phyloP scores from a whole-genome alignment of 2,888 invertebrate genomes.

The Meteorus cinctellus region DNA sequence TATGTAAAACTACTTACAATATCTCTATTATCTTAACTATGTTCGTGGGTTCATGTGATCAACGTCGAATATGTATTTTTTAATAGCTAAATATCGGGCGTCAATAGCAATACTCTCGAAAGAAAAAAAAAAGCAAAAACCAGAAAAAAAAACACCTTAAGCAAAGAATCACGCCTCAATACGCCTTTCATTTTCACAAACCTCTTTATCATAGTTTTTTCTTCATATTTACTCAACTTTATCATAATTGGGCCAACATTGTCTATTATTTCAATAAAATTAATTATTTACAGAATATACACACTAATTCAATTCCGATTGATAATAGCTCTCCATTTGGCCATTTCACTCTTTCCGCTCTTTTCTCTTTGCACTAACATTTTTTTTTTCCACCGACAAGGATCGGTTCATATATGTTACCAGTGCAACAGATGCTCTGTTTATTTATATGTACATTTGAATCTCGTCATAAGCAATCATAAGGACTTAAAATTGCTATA shows the following conservation, averaged over 20 bases:
- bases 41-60: conserved; percentile 54
- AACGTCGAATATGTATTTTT: conserved; percentile 53
- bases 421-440: conserved; percentile 29
- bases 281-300: conserved; percentile 63
- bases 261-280: conserved; percentile 31
- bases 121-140: conserved; percentile 53
- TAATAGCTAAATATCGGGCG: conserved; percentile 52
- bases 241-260: conserved; percentile 14
- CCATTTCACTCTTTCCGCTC: conserved; percentile 22
- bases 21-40: conserved; percentile 56
- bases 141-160: conserved; percentile 49
- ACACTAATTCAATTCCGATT: conserved; percentile 57
- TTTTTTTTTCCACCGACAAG: conserved; percentile 17
- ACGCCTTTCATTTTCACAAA: conserved; percentile 29
- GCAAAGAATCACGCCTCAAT: conserved; percentile 30
- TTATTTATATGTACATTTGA: conserved; percentile 26
- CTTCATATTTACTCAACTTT: conserved; percentile 27
- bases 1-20: conserved; percentile 60
- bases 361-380: conserved; percentile 1
- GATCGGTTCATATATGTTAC: conserved; percentile 14
- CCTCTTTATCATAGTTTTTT: conserved; percentile 47
- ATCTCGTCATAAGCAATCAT: too few species aligned
- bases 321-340: conserved; percentile 30
- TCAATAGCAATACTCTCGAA: conserved; percentile 54
- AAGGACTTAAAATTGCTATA: too few species aligned